Evolutionary conservation across 2,797 vertebrate genomes (phyloP).

Genomic region (Acropternis orthonyx): DNA sequence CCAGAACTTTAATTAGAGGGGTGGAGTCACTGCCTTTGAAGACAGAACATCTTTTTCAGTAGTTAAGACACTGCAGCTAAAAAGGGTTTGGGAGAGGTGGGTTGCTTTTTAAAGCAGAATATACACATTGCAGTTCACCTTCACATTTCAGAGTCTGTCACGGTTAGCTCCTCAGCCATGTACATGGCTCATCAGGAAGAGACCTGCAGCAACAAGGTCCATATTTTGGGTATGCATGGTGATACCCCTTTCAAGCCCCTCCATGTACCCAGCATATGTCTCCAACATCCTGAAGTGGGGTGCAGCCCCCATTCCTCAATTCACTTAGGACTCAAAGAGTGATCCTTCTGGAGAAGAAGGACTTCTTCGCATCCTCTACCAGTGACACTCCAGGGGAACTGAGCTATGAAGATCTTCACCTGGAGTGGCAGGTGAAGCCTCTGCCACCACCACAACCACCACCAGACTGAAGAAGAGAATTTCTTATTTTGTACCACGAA

Average conservation of each 20-base stretch:
- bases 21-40: background rate
- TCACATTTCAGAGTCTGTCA: background rate
- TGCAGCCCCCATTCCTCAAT: background rate
- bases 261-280: accelerated
- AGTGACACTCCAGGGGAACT: background rate
- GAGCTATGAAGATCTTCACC: background rate
- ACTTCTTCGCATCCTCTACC: background rate
- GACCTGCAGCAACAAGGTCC: background rate
- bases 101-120: background rate
- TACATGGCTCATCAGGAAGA: background rate
- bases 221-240: background rate
- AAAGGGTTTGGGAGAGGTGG: background rate
- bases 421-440: too few relatives aligned
- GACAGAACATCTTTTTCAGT: background rate
- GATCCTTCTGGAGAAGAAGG: background rate
- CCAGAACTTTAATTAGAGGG: background rate
- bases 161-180: background rate
- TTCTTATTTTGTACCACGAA: background rate
- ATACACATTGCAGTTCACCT: background rate
- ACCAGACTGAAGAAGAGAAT: background rate
- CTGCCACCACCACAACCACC: background rate
- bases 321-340: background rate
- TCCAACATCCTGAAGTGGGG: background rate
- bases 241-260: background rate
- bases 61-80: background rate